These are phyloP conservation scores for Lepidothrix coronata DNA, from an alignment of 2,113 vertebrate species.

Conservation along the genomic window DNA sequence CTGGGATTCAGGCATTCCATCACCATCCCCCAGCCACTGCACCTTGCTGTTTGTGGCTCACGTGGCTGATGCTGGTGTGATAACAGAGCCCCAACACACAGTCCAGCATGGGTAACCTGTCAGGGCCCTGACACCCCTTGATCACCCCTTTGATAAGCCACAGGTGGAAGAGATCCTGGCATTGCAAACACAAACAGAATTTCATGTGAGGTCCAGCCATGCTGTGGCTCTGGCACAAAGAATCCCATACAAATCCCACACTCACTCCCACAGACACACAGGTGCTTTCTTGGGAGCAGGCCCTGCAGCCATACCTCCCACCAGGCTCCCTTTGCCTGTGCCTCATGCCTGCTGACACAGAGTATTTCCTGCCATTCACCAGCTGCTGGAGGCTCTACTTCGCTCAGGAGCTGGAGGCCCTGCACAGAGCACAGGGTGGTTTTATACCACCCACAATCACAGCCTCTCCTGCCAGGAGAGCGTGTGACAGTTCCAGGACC, in stretches of 20 bases:
- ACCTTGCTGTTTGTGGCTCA: not conserved
- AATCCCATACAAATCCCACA: not conserved
- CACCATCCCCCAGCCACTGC: not conserved
- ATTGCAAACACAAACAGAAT: not conserved
- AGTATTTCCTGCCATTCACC: not conserved
- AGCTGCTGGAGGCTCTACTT: not conserved
- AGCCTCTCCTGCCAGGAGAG: not conserved
- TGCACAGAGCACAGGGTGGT: not conserved
- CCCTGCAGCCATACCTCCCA: not conserved
- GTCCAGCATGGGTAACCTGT: not conserved
- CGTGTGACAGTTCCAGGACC: rapidly evolving
- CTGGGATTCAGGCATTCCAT: rapidly evolving
- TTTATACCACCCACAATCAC: rapidly evolving
- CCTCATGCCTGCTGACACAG: not conserved
- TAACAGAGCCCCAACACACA: not conserved
- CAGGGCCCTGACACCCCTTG: not conserved
- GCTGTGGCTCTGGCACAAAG: not conserved
- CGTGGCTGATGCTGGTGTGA: not conserved
- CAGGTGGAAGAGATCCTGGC: not conserved
- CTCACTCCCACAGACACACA: not conserved
- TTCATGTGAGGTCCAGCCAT: not conserved
- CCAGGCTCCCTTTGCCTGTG: rapidly evolving
- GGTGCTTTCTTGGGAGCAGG: not conserved
- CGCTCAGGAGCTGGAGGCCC: not conserved
- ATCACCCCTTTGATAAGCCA: not conserved